Percentiles rank a stretch among this genome's conserved stretches.
phyloP scores from a whole-genome alignment of 2,797 vertebrate species.

The Galaxias olidus region DNA sequence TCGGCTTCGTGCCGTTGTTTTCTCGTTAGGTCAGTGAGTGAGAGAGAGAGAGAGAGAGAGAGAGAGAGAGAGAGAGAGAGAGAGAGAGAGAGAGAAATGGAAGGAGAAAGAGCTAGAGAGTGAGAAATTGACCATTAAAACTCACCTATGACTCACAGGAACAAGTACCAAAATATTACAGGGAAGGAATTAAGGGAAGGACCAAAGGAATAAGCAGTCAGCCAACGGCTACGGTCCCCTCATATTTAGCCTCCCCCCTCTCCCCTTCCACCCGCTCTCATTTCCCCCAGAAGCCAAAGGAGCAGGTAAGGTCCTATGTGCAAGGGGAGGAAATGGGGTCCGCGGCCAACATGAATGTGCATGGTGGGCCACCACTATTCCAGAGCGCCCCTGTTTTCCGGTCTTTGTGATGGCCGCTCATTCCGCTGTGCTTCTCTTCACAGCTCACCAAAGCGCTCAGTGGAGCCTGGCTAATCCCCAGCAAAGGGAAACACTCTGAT shows the following conservation, averaged over 20 bases:
- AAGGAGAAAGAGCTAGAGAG: neutral
- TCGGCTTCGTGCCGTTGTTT: conserved; percentile 1
- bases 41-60: neutral
- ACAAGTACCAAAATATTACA: conserved; percentile 40
- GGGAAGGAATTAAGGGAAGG: conserved; percentile 53
- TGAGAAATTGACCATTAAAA: neutral
- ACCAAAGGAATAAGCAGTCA: conserved; percentile 54
- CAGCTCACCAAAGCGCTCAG: conserved; percentile 73
- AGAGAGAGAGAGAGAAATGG: too few species aligned
- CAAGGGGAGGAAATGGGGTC: neutral
- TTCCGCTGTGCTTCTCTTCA: conserved; percentile 58
- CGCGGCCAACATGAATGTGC: too few species aligned
- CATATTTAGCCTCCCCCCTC: conserved; percentile 36
- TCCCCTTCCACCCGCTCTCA: conserved; percentile 9
- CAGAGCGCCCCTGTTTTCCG: conserved; percentile 64
- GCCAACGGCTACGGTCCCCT: conserved; percentile 29
- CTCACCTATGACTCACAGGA: too few species aligned
- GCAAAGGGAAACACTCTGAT: conserved; percentile 60
- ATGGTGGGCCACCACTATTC: conserved; percentile 31
- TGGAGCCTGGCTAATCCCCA: conserved; percentile 73
- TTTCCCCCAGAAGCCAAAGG: conserved; percentile 44
- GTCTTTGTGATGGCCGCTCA: conserved; percentile 54
- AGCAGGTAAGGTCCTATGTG: conserved; percentile 17
- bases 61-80: neutral
- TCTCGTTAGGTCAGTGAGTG: neutral